Evolutionary conservation across 2,888 invertebrate species (phyloP), one percentile per base, ranked within the genome.

Genomic region (Trachelus troglodyta): DNA sequence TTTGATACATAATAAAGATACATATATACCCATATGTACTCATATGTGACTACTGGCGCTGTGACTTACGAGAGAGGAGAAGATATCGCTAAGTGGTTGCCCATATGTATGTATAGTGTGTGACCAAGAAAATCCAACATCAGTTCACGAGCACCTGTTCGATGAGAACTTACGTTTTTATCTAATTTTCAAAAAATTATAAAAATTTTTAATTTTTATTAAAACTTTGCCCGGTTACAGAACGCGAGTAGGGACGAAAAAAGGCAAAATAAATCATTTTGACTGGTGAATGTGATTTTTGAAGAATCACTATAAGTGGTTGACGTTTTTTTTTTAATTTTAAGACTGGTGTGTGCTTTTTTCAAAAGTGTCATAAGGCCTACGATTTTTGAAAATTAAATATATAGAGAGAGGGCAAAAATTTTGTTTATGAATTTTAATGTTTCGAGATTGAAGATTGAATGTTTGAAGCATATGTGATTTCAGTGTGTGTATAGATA

Each of bases 61-160:
- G 40, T 23, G 40, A 6, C 40, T 56, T 23, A 23, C 40, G 40
- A 56, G 40, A 56, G 40, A 40, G 40, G 6, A 85, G 87, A 88
- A 89, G 89, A 89, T 89, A 90, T 88, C 87, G 89, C 87, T 87
- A 88, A 90, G 89, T 89, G 89, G 86, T 83, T 83, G 81, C 83
- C 88, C 87, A 89, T 89, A 87, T 85, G 83, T 56, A 23, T 23
- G 40, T 23, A 15, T 23, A 15, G 40, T 9, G 23, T 56, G 23
- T 84, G 82, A 85, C 83, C 82, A 83, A 82, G 75, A 81, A 81
- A 82, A 56, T 75, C 82, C 76, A 84, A 84, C 86, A 87, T 87
- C 89, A 89, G 89, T 89, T 83, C 83, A 82, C 84, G 84, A 87
- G 81, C 83, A 87, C 88, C 87, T 88, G 88, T 84, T 81, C 75